These are phyloP conservation scores for Eublepharis macularius DNA, from an alignment of 2,113 vertebrate genomes.

Conservation along the genomic window DNA sequence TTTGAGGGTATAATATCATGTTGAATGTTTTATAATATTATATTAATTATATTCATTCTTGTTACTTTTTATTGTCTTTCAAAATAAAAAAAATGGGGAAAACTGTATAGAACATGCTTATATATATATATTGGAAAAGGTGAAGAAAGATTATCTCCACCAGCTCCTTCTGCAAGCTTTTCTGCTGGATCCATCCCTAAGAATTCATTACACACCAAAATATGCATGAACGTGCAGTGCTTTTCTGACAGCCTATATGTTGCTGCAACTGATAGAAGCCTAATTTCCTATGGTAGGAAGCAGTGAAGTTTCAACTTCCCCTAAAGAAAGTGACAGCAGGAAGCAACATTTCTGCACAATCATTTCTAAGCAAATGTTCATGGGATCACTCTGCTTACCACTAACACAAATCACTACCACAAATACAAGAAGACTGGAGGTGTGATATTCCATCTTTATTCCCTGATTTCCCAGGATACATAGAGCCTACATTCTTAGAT, in stretches of 20 bases:
- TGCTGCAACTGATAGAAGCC: background rate
- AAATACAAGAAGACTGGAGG: background rate
- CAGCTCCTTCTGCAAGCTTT: no score
- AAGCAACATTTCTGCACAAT: background rate
- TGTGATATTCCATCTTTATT: background rate
- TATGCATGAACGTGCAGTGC: background rate
- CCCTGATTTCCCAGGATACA: background rate
- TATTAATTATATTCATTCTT: no score
- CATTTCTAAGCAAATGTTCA: background rate
- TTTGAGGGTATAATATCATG: no score
- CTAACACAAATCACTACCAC: background rate
- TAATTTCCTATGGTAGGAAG: background rate
- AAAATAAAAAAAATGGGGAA: no score
- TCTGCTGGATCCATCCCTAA: no score
- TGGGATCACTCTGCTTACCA: background rate
- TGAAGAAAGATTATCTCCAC: no score
- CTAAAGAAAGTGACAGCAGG: background rate
- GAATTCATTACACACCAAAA: background rate
- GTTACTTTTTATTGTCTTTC: no score
- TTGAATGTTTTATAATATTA: no score
- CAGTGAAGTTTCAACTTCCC: background rate
- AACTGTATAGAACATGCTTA: no score
- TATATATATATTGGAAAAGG: no score
- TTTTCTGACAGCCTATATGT: background rate
- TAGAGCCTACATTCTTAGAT: background rate